These are phyloP conservation scores for Caenorhabditis drosophilae DNA, from an alignment of 2,888 invertebrate species.

Conservation along the genomic window DNA sequence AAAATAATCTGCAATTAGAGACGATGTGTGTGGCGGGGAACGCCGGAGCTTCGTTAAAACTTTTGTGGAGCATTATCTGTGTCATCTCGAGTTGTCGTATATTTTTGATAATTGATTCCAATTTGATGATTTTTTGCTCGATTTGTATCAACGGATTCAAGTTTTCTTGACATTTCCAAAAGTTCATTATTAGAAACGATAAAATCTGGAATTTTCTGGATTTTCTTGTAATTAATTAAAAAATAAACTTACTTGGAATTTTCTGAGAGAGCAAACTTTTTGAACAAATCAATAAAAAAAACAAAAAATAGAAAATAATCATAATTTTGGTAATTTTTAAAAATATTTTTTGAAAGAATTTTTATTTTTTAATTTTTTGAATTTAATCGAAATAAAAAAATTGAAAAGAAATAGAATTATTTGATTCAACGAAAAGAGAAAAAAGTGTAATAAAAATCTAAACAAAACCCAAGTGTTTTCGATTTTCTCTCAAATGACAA, in stretches of 20 bases:
- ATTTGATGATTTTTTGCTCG: constrained; percentile 40
- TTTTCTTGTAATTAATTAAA: background rate
- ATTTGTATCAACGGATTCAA: constrained; percentile 27
- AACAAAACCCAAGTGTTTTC: no score
- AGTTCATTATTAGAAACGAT: constrained; percentile 27
- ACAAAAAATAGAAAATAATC: no score
- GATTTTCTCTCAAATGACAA: no score
- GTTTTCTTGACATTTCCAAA: constrained; percentile 23
- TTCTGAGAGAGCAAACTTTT: constrained; percentile 4
- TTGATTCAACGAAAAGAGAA: no score
- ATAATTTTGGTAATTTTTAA: no score
- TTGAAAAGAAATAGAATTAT: no score
- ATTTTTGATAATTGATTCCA: constrained; percentile 59
- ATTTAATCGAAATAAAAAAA: no score
- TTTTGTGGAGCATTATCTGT: constrained; percentile 54
- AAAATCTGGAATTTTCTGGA: constrained; percentile 33
- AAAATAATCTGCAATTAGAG: constrained; percentile 38
- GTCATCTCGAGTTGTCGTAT: constrained; percentile 56
- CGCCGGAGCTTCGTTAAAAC: no score
- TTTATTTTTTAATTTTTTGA: no score
- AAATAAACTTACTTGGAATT: constrained; percentile 1
- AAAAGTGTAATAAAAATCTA: no score
- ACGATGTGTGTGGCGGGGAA: no score
- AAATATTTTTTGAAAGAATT: no score
- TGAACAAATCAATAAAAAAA: constrained; percentile 1